Evolutionary conservation across 2,888 invertebrate genomes (phyloP).

Genomic region (Phorcus lineatus): DNA sequence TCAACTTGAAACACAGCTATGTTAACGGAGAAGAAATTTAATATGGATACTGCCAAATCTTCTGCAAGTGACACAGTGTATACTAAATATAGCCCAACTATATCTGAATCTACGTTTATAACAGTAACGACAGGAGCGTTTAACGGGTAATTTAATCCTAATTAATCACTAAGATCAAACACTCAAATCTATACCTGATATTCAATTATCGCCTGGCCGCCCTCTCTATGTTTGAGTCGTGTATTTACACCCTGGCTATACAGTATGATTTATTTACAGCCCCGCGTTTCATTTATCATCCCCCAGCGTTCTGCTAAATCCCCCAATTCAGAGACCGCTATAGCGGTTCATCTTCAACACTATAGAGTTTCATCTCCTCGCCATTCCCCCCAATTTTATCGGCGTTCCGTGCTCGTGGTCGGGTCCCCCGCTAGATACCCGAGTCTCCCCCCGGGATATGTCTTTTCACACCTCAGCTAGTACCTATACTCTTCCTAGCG

Average conservation of each 20-base stretch:
- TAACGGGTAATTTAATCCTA: no score
- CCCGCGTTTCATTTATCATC: slow-evolving; percentile 11
- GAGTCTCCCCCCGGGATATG: background rate
- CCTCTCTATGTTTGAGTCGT: no score
- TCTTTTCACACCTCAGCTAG: slow-evolving; percentile 12
- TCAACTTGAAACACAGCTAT: no score
- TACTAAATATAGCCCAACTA: no score
- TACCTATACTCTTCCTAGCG: background rate
- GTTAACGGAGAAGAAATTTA: no score
- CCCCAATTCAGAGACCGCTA: background rate
- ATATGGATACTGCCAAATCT: no score
- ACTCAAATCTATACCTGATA: no score
- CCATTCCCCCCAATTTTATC: background rate
- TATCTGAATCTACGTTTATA: no score
- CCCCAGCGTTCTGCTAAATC: background rate
- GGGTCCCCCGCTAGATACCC: background rate
- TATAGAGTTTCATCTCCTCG: slow-evolving; percentile 15
- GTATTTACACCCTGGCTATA: background rate
- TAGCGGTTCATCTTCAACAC: slow-evolving; percentile 8
- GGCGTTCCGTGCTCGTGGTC: background rate
- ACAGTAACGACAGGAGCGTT: no score
- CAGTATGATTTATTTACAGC: slow-evolving; percentile 4
- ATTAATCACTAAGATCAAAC: no score
- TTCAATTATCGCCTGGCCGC: no score
- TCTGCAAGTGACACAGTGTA: no score